Base-by-base conservation (phyloP, 1,140 invertebrate genomes). In the Musca vetustissima region DNA sequence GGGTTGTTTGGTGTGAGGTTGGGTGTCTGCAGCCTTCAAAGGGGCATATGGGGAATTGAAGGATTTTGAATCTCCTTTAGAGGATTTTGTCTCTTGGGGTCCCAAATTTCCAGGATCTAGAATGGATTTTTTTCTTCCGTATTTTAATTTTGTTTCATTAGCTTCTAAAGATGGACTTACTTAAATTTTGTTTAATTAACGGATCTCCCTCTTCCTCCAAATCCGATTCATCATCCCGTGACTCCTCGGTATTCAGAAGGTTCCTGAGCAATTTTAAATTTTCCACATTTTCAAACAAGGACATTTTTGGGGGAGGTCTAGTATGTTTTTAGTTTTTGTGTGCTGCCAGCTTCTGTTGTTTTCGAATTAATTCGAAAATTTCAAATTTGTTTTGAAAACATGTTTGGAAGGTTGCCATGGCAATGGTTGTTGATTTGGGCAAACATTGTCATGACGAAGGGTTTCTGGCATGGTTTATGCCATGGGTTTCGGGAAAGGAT, bases 201-300 rank as follows among this genome's bases (percentile, higher is more conserved):
- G 15, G 68, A 72, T 2, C 77, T 67, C 81, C 77, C 50, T 81
- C 79, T 13, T 78, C 76, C 48, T 74, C 74, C 50, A 75, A 75
- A 68, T 79, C 70, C 3, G 61, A 70, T 22, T 74, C 68, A 6
- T 67, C 59, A 2, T 72, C 76, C 0, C 66, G 55, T 17, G 71
- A 64, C 13, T 70, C 19, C 43, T 72, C 24, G 7, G 79, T 77
- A 67, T 73, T 71, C 15, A 81, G 49, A 1, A 81, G 71, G 47
- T 73, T 69, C 24, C 73, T 72, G 50, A 81, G 59, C 64, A 77
- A 67, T 7, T 66, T 66, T 53, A 81, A 61, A 66, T 75, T 74
- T 19, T 81, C 78, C 0, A 74, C 75, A 74, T 77, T 75, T 15
- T 81, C 76, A 43, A 81, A 81, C 2, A 79, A 17, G 32, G 79